A percentile compares a stretch with the other conserved stretches of the same genome.
Conservation (phyloP, 2,888 invertebrate genomes). For the Calameuta idolon region DNA sequence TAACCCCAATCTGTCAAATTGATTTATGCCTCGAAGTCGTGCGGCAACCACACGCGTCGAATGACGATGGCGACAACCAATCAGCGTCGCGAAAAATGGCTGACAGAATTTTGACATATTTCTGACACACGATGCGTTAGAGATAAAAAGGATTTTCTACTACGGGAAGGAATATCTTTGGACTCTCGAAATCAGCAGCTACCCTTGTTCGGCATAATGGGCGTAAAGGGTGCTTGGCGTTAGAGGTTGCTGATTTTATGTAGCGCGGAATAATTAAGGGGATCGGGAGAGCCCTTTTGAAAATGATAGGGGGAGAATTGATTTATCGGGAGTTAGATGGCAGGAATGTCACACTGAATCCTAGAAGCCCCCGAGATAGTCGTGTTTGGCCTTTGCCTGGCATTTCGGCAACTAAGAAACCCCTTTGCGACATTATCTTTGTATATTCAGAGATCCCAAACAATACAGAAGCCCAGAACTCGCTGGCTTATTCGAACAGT, state of each 20-base stretch:
- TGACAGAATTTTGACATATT: neutral
- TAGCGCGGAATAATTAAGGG: neutral
- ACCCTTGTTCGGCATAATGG: neutral
- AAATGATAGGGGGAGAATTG: neutral
- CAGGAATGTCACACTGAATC: conserved; percentile 14
- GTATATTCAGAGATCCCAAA: conserved; percentile 43
- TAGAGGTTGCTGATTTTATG: neutral
- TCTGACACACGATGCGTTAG: neutral
- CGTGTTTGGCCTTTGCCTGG: conserved; percentile 22
- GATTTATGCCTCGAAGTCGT: neutral
- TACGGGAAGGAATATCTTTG: neutral
- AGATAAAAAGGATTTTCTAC: neutral
- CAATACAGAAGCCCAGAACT: conserved; percentile 31
- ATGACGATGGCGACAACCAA: neutral
- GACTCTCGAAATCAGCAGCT: no score
- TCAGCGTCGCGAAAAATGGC: neutral
- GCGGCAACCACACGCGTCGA: neutral
- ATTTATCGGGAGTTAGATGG: neutral
- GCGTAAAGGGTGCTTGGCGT: neutral
- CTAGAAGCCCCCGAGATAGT: neutral
- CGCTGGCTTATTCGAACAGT: conserved; percentile 12
- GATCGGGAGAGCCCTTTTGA: neutral
- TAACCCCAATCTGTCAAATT: neutral
- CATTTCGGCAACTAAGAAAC: conserved; percentile 24
- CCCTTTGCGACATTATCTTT: conserved; percentile 41